A percentile compares a stretch with the other conserved stretches of the same genome.
phyloP scores from a whole-genome alignment of 2,888 invertebrate genomes.

The Lysandra bellargus region DNA sequence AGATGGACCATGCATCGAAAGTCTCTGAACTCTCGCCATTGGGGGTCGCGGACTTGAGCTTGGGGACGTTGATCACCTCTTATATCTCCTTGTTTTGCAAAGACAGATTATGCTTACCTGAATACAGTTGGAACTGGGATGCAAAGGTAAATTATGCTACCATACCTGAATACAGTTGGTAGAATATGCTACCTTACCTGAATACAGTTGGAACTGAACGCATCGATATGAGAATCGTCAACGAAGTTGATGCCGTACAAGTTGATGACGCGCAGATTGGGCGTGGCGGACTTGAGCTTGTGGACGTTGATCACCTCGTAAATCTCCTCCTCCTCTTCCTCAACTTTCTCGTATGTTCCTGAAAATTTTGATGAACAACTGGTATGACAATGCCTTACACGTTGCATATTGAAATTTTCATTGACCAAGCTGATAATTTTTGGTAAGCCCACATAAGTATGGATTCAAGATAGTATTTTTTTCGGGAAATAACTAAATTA shows the following conservation, averaged over 20 bases:
- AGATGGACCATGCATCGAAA: no score
- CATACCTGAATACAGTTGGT: no score
- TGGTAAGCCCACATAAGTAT: not conserved
- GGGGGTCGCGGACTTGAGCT: no score
- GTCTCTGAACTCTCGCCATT: no score
- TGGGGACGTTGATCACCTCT: no score
- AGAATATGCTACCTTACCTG: constrained; percentile 76
- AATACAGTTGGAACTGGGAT: no score
- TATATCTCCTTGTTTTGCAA: no score
- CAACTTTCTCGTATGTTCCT: constrained; percentile 98
- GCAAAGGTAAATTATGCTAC: no score
- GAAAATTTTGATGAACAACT: constrained; percentile 35
- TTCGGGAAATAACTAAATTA: no score
- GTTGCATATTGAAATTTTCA: not conserved
- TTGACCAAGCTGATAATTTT: not conserved
- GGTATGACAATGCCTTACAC: not conserved
- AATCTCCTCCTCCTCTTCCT: constrained; percentile 99
- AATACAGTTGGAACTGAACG: constrained; percentile 97
- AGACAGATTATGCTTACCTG: no score
- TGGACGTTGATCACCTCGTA: constrained; percentile 99
- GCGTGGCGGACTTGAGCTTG: constrained; percentile 98
- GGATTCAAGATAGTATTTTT: not conserved
- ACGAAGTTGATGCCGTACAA: constrained; percentile 99
- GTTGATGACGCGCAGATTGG: constrained; percentile 98
- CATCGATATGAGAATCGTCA: constrained; percentile 99